These are phyloP conservation scores for Melitaea cinxia DNA, from an alignment of 1,140 invertebrate species.

Conservation along the genomic window DNA sequence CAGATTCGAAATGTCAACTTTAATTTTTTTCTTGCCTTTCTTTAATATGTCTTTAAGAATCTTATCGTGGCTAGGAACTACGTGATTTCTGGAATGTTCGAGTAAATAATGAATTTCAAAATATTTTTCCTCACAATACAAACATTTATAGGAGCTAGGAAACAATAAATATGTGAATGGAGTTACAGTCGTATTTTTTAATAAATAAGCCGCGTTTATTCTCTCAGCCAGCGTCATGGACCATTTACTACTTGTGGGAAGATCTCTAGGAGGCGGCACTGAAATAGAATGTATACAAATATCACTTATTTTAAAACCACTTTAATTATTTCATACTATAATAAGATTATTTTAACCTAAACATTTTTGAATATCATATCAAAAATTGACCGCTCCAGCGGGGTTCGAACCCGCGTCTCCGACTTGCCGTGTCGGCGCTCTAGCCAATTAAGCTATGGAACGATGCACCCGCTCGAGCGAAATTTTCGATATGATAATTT, in stretches of 20 bases:
- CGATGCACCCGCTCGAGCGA: too few relatives aligned
- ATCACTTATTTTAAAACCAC: neutral
- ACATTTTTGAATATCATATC: too few relatives aligned
- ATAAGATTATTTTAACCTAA: too few relatives aligned
- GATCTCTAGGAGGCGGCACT: constrained; percentile 15
- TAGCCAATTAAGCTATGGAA: too few relatives aligned
- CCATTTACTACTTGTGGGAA: constrained; percentile 24
- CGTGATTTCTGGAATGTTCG: neutral
- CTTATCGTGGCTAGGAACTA: neutral
- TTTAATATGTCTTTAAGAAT: constrained; percentile 9
- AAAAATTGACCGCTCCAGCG: too few relatives aligned
- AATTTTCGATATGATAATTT: too few relatives aligned
- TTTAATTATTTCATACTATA: too few relatives aligned
- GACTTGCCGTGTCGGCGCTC: too few relatives aligned
- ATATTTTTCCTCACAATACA: neutral
- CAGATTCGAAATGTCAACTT: constrained; percentile 28
- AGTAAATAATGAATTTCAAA: neutral
- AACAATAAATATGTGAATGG: constrained; percentile 12
- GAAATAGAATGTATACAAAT: constrained; percentile 17
- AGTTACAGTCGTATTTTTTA: constrained; percentile 15
- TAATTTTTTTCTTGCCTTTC: constrained; percentile 22
- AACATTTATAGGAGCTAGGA: constrained; percentile 1
- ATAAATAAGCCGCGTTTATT: constrained; percentile 11
- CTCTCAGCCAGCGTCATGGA: constrained; percentile 22
- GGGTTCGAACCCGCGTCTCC: too few relatives aligned